Evolutionary conservation across 1,140 invertebrate species (phyloP).

Genomic region (Drosophila prosaltans): DNA sequence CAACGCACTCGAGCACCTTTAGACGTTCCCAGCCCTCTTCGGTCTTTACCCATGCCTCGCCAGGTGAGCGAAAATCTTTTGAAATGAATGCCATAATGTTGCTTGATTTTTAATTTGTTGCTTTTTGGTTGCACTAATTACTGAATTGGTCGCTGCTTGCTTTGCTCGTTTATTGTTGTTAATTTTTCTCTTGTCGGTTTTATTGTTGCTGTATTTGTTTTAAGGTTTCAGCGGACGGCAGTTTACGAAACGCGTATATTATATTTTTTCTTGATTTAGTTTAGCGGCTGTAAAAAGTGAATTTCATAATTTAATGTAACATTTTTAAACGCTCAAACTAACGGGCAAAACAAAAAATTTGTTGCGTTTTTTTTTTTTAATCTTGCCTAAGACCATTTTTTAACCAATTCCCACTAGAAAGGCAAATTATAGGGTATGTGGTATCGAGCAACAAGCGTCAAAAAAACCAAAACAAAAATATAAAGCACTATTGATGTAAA

Average conservation of each 20-base stretch:
- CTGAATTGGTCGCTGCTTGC: conserved; percentile 39
- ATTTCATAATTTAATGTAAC: conserved; percentile 62
- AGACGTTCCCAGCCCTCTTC: conserved; percentile 98
- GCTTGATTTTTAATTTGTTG: conserved; percentile 29
- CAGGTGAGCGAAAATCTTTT: conserved; percentile 96
- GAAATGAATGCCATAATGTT: conserved; percentile 95
- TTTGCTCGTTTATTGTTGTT: conserved; percentile 37
- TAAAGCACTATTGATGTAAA: conserved; percentile 57
- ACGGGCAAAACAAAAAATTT: conserved; percentile 45
- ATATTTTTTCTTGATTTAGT: conserved; percentile 12
- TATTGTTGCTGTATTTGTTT: conserved; percentile 30
- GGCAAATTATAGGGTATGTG: conserved; percentile 13
- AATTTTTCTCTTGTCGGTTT: conserved; percentile 37
- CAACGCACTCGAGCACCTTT: conserved; percentile 94
- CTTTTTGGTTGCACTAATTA: conserved; percentile 50
- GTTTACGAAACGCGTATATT: conserved; percentile 59
- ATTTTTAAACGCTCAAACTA: conserved; percentile 9
- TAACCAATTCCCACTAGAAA: background rate
- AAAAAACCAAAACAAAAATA: conserved; percentile 66
- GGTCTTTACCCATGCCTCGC: conserved; percentile 99
- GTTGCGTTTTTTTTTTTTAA: conserved; percentile 50
- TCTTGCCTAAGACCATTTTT: too few relatives aligned
- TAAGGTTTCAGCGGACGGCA: conserved; percentile 61
- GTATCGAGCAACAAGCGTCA: conserved; percentile 23
- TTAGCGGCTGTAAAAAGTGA: conserved; percentile 53